Evolutionary conservation across 2,888 invertebrate species (phyloP), one percentile per base, ranked within the genome.

Genomic region (Anaspis maculata): DNA sequence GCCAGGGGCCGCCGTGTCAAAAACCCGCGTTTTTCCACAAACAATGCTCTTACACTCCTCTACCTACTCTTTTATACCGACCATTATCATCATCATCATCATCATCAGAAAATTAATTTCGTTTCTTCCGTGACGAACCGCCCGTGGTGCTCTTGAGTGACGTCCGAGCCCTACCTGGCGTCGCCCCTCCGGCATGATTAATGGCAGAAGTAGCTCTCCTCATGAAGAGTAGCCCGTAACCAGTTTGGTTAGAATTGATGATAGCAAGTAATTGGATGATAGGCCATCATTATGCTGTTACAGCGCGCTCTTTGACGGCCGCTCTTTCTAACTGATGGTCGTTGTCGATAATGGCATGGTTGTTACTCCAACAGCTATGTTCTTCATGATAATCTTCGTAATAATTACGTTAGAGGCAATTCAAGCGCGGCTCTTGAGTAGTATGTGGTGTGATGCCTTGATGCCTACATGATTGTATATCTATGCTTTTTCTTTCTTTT

Each of bases 201-300:
- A 58, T 56, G 51, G 47, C 56, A 50, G 54, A 46, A 52, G 51
- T n/a, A n/a, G n/a, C n/a, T n/a, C 54, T 34, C 34, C 29, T 45
- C 46, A 48, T 47, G 49, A 49, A 51, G 50, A 49, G 48, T 44
- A 49, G 49, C 46, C 51, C 46, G 49, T 52, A 54, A 57, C 56
- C 56, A 52, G 58, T 57, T 55, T 48, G 52, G 48, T 45, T 52
- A 52, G 55, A 54, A 57, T 58, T 59, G 61, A 59, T 59, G 59
- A 59, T 59, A 57, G 57, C 52, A 56, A 53, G 55, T 61, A 61
- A 61, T 61, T 61, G 61, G 61, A 59, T 58, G 59, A 61, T 59
- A 54, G 57, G 47, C 54, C 54, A 48, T 57, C 59, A 57, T 59
- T 59, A 58, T 56, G 49, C 55, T 54, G 56, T 57, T 57, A 57